Conservation (phyloP, 2,797 vertebrate genomes). For the Podargus strigoides region DNA sequence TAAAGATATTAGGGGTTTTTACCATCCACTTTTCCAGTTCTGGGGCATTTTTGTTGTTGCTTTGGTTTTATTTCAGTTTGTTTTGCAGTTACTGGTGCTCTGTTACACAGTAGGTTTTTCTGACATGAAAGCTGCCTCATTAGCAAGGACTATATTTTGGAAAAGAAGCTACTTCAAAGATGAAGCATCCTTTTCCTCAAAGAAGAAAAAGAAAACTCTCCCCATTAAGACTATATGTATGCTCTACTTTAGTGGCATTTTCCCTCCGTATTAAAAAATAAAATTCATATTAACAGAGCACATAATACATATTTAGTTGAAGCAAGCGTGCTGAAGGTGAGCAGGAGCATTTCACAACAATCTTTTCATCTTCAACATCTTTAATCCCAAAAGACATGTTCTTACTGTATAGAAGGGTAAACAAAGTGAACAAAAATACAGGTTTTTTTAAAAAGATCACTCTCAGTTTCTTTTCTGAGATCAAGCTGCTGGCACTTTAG, state of each 20-base stretch:
- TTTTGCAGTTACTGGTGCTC: slow-evolving; percentile 5
- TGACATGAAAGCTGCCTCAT: slow-evolving; percentile 56
- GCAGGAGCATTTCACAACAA: slow-evolving; percentile 14
- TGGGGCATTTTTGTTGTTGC: not conserved
- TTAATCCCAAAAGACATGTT: not conserved
- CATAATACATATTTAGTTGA: not conserved
- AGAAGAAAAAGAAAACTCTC: slow-evolving; percentile 1
- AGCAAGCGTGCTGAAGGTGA: not conserved
- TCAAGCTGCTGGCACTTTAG: not conserved
- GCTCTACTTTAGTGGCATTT: slow-evolving; percentile 46
- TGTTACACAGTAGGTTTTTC: not conserved
- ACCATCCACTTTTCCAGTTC: not conserved
- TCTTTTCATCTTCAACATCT: slow-evolving; percentile 18
- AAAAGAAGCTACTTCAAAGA: slow-evolving; percentile 55
- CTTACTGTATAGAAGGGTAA: not conserved
- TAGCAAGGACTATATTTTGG: slow-evolving; percentile 36
- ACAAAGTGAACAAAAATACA: not conserved
- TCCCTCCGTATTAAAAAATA: not conserved
- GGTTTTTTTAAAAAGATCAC: not conserved
- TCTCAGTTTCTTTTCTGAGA: not conserved
- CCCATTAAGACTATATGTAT: not conserved
- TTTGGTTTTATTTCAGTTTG: slow-evolving; percentile 17
- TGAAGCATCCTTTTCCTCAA: slow-evolving; percentile 21
- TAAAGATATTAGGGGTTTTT: not conserved
- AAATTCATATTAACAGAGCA: slow-evolving; percentile 12